A percentile compares a stretch with the other conserved stretches of the same genome.
These are phyloP conservation scores for Watsonalla binaria DNA, from an alignment of 2,888 invertebrate genomes.

Conservation along the genomic window DNA sequence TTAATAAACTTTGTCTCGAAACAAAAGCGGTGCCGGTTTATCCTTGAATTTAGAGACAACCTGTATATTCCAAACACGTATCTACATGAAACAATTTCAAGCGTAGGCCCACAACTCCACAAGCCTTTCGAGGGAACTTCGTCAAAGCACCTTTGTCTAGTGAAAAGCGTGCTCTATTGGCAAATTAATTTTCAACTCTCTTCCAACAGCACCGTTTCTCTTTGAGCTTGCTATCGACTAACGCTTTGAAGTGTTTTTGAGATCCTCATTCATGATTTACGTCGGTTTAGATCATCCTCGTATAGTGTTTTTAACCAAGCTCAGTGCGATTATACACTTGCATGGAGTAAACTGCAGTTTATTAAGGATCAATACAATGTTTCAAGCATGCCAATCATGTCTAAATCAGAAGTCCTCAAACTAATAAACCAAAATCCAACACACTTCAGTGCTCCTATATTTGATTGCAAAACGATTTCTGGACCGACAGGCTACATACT, in stretches of 20 bases:
- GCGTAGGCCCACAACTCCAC: conserved; percentile 24
- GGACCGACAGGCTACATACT: background rate
- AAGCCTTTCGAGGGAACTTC: conserved; percentile 28
- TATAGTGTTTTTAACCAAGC: background rate
- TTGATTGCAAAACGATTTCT: conserved; percentile 3
- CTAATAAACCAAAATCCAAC: too few species aligned
- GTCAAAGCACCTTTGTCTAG: conserved; percentile 54
- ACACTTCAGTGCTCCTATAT: background rate
- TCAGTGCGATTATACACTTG: too few species aligned
- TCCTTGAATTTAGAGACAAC: too few species aligned
- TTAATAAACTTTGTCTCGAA: too few species aligned
- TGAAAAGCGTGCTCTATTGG: conserved; percentile 47
- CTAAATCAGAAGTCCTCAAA: too few species aligned
- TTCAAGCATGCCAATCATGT: too few species aligned
- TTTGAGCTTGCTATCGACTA: conserved; percentile 42
- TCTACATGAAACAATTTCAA: conserved; percentile 27
- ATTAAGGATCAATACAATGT: too few species aligned
- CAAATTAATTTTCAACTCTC: conserved; percentile 54
- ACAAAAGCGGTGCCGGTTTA: too few species aligned
- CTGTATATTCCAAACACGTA: conserved; percentile 16
- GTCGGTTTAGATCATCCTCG: conserved; percentile 8
- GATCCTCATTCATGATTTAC: conserved; percentile 28
- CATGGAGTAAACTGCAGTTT: too few species aligned
- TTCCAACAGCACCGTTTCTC: conserved; percentile 33
- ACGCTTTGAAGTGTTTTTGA: conserved; percentile 41